These are phyloP conservation scores for Telmatochromis sp. DNA, from an alignment of 2,113 vertebrate genomes.

Conservation along the genomic window DNA sequence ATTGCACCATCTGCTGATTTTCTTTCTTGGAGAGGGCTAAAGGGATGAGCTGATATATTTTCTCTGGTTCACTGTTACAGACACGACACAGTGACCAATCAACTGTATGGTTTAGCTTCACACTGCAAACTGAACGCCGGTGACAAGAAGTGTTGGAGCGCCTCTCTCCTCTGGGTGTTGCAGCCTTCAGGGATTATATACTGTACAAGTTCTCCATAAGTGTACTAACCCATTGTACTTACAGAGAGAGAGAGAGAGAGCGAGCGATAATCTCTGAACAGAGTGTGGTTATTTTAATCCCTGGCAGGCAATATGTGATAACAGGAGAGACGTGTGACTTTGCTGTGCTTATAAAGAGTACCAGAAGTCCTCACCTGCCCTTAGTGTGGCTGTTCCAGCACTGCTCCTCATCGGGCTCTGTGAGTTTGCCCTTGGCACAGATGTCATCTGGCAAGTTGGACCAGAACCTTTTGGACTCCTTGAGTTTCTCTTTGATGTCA, in stretches of 20 bases:
- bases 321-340: background rate
- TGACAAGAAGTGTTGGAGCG: constrained; percentile 35
- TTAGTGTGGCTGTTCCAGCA: constrained; percentile 97
- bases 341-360: background rate
- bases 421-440: constrained; percentile 82
- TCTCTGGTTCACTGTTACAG: constrained; percentile 25
- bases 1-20: constrained; percentile 61
- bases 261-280: constrained; percentile 45
- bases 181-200: constrained; percentile 35
- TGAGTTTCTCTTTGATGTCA: constrained; percentile 92
- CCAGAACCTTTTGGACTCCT: constrained; percentile 93
- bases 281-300: constrained; percentile 55
- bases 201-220: constrained; percentile 26
- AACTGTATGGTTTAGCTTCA: background rate
- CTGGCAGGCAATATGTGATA: constrained; percentile 48
- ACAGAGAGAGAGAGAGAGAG: background rate
- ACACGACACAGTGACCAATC: constrained; percentile 8
- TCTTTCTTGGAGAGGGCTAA: constrained; percentile 30
- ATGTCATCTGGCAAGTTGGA: constrained; percentile 84
- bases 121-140: background rate
- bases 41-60: background rate
- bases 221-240: constrained; percentile 33
- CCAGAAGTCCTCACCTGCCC: constrained; percentile 81
- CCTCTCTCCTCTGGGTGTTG: constrained; percentile 23
- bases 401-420: constrained; percentile 80